phyloP scores from a whole-genome alignment of 2,888 invertebrate genomes.

The Epiperipatus broadwayi region DNA sequence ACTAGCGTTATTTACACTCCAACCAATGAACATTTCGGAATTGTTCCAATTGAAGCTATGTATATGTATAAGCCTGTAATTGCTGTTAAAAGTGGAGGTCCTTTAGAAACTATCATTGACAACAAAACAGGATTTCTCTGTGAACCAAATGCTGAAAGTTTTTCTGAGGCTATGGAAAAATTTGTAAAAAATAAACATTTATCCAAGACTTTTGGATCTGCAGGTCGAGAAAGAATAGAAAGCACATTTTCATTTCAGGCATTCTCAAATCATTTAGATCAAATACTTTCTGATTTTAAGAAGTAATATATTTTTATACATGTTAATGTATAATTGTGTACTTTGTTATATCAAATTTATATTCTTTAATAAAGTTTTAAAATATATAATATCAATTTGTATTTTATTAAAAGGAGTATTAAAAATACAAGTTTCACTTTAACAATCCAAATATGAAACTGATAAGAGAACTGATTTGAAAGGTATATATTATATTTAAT shows the following conservation, averaged over 20 bases:
- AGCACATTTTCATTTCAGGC: conserved; percentile 26
- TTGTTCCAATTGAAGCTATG: conserved; percentile 98
- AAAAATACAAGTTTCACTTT: too few relatives aligned
- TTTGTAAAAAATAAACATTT: conserved; percentile 43
- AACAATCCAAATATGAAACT: too few relatives aligned
- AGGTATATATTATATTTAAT: too few relatives aligned
- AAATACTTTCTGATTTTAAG: too few relatives aligned
- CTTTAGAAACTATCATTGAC: conserved; percentile 69
- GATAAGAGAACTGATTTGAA: too few relatives aligned
- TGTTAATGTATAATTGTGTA: too few relatives aligned
- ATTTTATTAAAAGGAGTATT: too few relatives aligned
- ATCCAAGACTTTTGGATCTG: conserved; percentile 47
- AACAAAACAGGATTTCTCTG: conserved; percentile 61
- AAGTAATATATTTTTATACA: too few relatives aligned
- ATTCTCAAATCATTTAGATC: conserved; percentile 18
- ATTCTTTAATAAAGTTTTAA: too few relatives aligned
- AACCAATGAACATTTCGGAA: conserved; percentile 92
- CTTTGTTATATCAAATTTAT: too few relatives aligned
- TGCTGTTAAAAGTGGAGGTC: conserved; percentile 86
- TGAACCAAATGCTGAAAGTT: conserved; percentile 41
- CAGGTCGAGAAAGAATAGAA: conserved; percentile 38
- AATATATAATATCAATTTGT: too few relatives aligned
- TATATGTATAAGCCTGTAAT: conserved; percentile 76
- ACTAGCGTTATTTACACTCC: conserved; percentile 82
- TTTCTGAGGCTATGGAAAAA: conserved; percentile 54